Evolutionary conservation across 2,113 vertebrate genomes (phyloP).

Genomic region (Sisor rabdophorus): DNA sequence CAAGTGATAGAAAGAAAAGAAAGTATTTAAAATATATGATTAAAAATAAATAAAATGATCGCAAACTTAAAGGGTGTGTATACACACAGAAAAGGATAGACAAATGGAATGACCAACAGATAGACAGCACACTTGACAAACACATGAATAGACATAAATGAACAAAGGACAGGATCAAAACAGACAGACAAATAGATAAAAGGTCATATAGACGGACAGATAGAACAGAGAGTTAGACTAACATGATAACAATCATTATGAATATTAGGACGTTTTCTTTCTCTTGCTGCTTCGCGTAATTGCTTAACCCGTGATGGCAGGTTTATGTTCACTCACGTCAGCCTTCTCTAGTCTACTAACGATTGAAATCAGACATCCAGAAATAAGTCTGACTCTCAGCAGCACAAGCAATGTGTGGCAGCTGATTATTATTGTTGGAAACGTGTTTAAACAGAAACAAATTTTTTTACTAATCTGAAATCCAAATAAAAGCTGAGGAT

Average conservation of each 20-base stretch:
- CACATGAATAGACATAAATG: not conserved
- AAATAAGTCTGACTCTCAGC: slow-evolving; percentile 20
- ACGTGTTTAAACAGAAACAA: slow-evolving; percentile 4
- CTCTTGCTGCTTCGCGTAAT: not conserved
- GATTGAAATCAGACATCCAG: not conserved
- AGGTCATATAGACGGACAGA: not conserved
- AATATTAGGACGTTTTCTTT: not conserved
- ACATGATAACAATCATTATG: too few relatives aligned
- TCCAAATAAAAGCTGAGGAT: slow-evolving; percentile 36
- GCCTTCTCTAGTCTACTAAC: not conserved
- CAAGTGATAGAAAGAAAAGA: too few relatives aligned
- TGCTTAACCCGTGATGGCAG: not conserved
- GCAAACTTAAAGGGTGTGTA: too few relatives aligned
- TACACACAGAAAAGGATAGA: not conserved
- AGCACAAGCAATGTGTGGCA: not conserved
- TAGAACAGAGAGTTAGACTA: not conserved
- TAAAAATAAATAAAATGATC: too few relatives aligned
- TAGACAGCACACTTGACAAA: not conserved
- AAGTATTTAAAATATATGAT: too few relatives aligned
- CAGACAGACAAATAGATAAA: not conserved
- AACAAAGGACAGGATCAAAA: not conserved
- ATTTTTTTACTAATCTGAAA: slow-evolving; percentile 25
- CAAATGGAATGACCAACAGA: not conserved
- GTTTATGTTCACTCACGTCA: not conserved
- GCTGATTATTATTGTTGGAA: slow-evolving; percentile 34